These are phyloP conservation scores for Xenops minutus DNA, from an alignment of 2,797 vertebrate genomes.

Conservation along the genomic window DNA sequence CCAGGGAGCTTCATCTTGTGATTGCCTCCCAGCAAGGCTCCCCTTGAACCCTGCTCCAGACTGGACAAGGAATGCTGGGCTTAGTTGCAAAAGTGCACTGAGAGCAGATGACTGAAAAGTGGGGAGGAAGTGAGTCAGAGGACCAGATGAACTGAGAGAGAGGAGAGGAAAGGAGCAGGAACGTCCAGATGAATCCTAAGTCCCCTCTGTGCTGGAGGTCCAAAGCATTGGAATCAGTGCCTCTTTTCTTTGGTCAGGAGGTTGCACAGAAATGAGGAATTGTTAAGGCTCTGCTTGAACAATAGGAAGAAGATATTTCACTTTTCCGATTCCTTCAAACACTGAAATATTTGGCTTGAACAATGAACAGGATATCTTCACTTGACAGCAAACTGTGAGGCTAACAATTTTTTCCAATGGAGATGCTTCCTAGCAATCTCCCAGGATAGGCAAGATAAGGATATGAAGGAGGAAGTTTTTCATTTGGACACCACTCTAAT, in stretches of 20 bases:
- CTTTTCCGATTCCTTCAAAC: not conserved
- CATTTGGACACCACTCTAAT: not conserved
- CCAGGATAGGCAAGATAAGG: not conserved
- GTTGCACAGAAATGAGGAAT: not conserved
- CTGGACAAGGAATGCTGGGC: not conserved
- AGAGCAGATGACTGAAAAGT: not conserved
- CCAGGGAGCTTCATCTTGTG: not conserved
- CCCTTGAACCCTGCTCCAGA: not conserved
- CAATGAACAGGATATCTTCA: not conserved
- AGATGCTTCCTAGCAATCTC: not conserved
- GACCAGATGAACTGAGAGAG: not conserved
- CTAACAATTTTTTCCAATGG: not conserved
- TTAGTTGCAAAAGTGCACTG: not conserved
- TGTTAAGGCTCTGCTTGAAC: not conserved
- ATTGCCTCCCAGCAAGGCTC: not conserved
- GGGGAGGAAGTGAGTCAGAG: constrained; percentile 48
- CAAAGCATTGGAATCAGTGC: not conserved
- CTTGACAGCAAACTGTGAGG: not conserved
- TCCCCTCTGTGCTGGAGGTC: not conserved
- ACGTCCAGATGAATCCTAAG: not conserved
- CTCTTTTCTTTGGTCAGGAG: not conserved
- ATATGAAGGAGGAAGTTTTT: not conserved
- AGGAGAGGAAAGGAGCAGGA: not conserved
- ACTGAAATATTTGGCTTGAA: not conserved
- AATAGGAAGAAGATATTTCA: not conserved